These are phyloP conservation scores for Neuroterus valhalla DNA, from an alignment of 1,140 invertebrate genomes.

Conservation along the genomic window DNA sequence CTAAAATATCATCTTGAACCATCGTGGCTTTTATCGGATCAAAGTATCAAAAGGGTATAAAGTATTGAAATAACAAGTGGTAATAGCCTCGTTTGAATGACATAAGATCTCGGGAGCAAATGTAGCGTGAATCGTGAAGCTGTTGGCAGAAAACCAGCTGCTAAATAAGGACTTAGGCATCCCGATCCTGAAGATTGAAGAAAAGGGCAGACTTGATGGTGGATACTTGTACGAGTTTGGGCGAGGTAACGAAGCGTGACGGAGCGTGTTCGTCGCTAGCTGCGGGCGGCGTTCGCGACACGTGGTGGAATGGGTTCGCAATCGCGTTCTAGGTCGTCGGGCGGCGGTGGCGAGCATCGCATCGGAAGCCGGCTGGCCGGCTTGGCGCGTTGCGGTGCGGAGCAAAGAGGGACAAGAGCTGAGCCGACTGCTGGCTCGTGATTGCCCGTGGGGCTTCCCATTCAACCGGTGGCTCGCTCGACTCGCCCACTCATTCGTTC, in stretches of 20 bases:
- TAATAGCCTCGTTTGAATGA: slow-evolving; percentile 10
- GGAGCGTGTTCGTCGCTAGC: slow-evolving; percentile 20
- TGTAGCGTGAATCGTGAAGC: slow-evolving; percentile 16
- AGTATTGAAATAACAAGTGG: slow-evolving; percentile 13
- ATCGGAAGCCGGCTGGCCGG: no score
- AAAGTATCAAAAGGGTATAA: no score
- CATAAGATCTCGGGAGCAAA: slow-evolving; percentile 4
- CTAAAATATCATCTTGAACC: no score
- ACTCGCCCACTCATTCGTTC: slow-evolving; percentile 54
- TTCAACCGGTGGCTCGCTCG: slow-evolving; percentile 49
- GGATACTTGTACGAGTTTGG: neutral
- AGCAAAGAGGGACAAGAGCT: slow-evolving; percentile 44
- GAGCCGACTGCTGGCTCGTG: slow-evolving; percentile 44
- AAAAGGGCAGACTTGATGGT: slow-evolving; percentile 6
- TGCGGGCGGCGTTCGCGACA: slow-evolving; percentile 12
- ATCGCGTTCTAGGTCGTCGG: slow-evolving; percentile 23
- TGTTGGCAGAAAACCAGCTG: slow-evolving; percentile 12
- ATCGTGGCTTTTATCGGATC: no score
- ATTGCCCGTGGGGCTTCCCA: slow-evolving; percentile 54
- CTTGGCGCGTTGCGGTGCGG: no score
- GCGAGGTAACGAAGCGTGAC: slow-evolving; percentile 26
- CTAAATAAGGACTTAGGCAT: slow-evolving; percentile 22
- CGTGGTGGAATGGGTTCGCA: slow-evolving; percentile 18
- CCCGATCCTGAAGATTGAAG: neutral
- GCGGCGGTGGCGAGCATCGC: neutral